Evolutionary conservation across 1,140 invertebrate genomes (phyloP).

Genomic region (Macrotrachela quadricornifera): DNA sequence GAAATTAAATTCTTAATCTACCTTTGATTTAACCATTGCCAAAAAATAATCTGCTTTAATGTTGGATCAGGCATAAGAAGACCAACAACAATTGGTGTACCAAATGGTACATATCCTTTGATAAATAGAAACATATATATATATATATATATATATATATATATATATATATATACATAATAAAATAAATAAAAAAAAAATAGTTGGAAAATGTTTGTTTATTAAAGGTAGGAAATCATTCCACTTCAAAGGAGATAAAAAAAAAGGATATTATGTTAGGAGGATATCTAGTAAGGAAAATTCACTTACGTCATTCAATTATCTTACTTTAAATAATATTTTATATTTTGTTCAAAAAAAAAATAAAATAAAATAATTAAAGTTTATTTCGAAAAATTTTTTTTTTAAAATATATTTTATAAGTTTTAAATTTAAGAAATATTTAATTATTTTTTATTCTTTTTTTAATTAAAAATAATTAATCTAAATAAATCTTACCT

Average conservation of each 20-base stretch:
- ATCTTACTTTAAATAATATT: background rate
- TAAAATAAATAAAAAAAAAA: background rate
- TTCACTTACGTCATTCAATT: background rate
- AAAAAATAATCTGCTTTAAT: constrained; percentile 28
- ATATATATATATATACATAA: too few relatives aligned
- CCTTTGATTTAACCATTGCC: constrained; percentile 36
- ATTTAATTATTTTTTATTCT: too few relatives aligned
- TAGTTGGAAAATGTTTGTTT: background rate
- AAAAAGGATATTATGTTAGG: too few relatives aligned
- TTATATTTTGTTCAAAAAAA: too few relatives aligned
- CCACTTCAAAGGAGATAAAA: too few relatives aligned
- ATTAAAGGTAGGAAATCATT: too few relatives aligned
- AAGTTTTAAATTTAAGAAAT: too few relatives aligned
- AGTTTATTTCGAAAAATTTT: too few relatives aligned
- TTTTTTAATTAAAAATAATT: too few relatives aligned
- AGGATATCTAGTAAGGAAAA: too few relatives aligned
- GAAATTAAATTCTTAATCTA: too few relatives aligned
- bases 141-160: constrained; percentile 2
- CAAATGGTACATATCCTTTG: constrained; percentile 34
- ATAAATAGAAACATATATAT: constrained; percentile 4
- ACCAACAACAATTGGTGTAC: constrained; percentile 33
- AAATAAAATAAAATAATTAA: background rate
- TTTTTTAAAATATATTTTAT: too few relatives aligned
- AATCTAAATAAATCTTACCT: background rate
- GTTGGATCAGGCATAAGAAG: constrained; percentile 33